Percentiles rank a stretch among this genome's conserved stretches.
Evolutionary conservation across 2,797 vertebrate genomes (phyloP).

Genomic region (Argentina silus): DNA sequence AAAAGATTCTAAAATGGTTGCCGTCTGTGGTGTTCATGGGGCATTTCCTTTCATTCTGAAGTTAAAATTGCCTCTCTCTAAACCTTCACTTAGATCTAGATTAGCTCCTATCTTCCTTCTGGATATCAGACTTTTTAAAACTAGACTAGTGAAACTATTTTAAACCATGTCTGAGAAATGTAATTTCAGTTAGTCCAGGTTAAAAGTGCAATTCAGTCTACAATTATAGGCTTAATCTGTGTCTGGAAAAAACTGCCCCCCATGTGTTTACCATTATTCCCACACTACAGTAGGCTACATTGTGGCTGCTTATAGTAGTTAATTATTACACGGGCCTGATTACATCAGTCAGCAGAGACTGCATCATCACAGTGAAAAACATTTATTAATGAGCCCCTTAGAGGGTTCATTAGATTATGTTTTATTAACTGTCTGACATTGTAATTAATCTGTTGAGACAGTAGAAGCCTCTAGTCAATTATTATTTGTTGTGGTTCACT

Average conservation of each 20-base stretch:
- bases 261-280: constrained; percentile 67
- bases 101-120: too few relatives aligned
- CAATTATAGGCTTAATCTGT: too few relatives aligned
- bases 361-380: constrained; percentile 48
- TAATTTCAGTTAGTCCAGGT: too few relatives aligned
- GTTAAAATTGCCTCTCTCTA: too few relatives aligned
- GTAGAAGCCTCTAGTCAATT: constrained; percentile 30
- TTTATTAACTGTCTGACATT: constrained; percentile 65
- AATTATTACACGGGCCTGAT: constrained; percentile 28
- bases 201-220: too few relatives aligned
- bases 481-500: constrained; percentile 46
- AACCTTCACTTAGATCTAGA: too few relatives aligned
- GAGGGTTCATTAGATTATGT: constrained; percentile 55
- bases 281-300: neutral
- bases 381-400: constrained; percentile 67
- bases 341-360: constrained; percentile 46
- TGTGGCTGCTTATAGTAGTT: neutral
- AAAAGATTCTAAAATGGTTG: too few relatives aligned
- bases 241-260: constrained; percentile 1
- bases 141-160: too few relatives aligned
- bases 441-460: constrained; percentile 69
- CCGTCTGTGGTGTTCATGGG: too few relatives aligned
- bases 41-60: too few relatives aligned
- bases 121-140: too few relatives aligned
- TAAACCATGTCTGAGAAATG: too few relatives aligned